phyloP scores from a whole-genome alignment of 2,797 vertebrate species.

The Sciurus carolinensis region DNA sequence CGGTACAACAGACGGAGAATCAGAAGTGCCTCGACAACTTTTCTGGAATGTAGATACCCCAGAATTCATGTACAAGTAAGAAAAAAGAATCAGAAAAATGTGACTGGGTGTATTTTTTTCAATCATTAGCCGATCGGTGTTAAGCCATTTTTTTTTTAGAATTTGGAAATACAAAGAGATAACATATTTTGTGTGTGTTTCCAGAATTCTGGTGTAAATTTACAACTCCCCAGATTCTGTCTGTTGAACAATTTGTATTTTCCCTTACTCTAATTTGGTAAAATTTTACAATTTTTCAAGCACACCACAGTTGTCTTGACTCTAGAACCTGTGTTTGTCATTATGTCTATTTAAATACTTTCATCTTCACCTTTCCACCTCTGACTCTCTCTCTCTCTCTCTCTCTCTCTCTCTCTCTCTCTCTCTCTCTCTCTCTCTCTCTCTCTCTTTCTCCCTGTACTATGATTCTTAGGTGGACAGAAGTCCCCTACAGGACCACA shows the following conservation, averaged over 20 bases:
- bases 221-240: background rate
- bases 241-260: background rate
- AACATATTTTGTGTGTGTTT: background rate
- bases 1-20: background rate
- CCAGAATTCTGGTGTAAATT: background rate
- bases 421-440: too few relatives aligned
- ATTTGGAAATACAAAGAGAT: background rate
- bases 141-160: background rate
- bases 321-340: slow-evolving; percentile 3
- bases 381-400: background rate
- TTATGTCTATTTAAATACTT: background rate
- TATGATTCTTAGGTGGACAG: background rate
- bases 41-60: background rate
- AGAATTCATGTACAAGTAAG: background rate
- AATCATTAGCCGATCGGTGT: background rate
- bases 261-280: background rate
- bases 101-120: background rate
- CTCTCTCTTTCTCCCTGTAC: too few relatives aligned
- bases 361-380: background rate
- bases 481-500: background rate
- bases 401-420: too few relatives aligned
- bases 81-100: background rate
- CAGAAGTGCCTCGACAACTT: background rate
- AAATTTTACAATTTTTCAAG: background rate
- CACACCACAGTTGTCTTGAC: background rate